phyloP scores from a whole-genome alignment of 2,888 invertebrate species.

The Hydriomena furcata region DNA sequence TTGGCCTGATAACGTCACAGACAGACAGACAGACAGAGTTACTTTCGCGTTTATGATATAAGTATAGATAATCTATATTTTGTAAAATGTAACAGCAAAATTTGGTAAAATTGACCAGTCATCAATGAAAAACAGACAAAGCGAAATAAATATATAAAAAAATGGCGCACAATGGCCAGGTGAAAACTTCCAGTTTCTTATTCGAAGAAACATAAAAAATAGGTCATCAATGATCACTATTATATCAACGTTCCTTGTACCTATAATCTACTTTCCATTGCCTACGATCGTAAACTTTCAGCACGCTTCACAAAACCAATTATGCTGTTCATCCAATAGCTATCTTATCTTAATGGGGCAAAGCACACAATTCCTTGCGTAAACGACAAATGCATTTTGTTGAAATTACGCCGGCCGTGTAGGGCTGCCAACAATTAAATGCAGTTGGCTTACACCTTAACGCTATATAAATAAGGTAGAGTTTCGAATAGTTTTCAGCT shows the following conservation, averaged over 20 bases:
- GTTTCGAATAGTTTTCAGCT: conserved; percentile 26
- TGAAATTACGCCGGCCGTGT: conserved; percentile 47
- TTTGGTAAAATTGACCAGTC: no score
- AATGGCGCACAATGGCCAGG: conserved; percentile 11
- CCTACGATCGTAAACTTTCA: conserved; percentile 48
- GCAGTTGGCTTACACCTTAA: conserved; percentile 29
- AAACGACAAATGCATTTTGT: conserved; percentile 47
- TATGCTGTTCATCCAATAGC: conserved; percentile 39
- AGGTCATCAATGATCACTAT: conserved; percentile 31
- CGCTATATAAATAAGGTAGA: conserved; percentile 31
- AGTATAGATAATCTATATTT: no score
- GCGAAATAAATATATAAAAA: no score
- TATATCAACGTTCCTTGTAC: conserved; percentile 34
- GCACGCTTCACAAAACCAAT: conserved; percentile 42
- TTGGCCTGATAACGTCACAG: no score
- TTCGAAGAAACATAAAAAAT: conserved; percentile 25
- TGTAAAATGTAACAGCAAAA: no score
- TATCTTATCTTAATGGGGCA: conserved; percentile 55
- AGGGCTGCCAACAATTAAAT: conserved; percentile 36
- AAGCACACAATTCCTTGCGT: conserved; percentile 55
- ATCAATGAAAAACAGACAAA: no score
- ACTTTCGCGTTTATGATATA: no score
- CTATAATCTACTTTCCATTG: conserved; percentile 37
- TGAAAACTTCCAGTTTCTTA: conserved; percentile 28
- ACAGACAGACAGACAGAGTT: no score